phyloP scores from a whole-genome alignment of 2,113 vertebrate species.

The Zosterops japonicus region DNA sequence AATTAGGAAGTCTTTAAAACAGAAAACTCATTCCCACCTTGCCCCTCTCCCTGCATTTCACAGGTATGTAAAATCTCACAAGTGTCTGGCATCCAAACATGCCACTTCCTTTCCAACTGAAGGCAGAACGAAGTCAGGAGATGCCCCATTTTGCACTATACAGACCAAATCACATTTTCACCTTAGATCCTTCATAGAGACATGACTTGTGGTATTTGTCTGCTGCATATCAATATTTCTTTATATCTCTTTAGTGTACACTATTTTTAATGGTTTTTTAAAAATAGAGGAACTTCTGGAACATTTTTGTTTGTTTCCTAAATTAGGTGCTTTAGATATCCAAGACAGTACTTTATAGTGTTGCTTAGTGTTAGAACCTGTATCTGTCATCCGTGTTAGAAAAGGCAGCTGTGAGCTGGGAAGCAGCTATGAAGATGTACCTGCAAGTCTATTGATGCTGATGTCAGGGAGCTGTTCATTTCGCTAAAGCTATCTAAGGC shows the following conservation, averaged over 20 bases:
- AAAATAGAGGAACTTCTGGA: not conserved
- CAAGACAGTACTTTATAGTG: not conserved
- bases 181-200: not conserved
- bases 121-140: not conserved
- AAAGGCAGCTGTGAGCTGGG: conserved; percentile 12
- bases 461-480: conserved; percentile 88
- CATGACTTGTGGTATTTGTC: not conserved
- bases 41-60: not conserved
- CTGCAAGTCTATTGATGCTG: conserved; percentile 89
- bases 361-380: not conserved
- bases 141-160: not conserved
- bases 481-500: conserved; percentile 91
- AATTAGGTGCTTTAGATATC: not conserved
- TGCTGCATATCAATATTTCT: not conserved
- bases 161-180: not conserved
- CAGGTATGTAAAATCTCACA: not conserved
- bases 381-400: not conserved
- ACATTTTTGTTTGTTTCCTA: not conserved
- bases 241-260: not conserved
- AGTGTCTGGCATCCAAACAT: not conserved
- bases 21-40: not conserved
- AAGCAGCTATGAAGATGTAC: conserved; percentile 65
- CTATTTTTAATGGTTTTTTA: not conserved
- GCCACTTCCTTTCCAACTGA: not conserved
- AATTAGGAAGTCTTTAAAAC: not conserved